A percentile compares a stretch with the other conserved stretches of the same genome.
Conservation (phyloP, 2,888 invertebrate species). For the Macrophya alboannulata region DNA sequence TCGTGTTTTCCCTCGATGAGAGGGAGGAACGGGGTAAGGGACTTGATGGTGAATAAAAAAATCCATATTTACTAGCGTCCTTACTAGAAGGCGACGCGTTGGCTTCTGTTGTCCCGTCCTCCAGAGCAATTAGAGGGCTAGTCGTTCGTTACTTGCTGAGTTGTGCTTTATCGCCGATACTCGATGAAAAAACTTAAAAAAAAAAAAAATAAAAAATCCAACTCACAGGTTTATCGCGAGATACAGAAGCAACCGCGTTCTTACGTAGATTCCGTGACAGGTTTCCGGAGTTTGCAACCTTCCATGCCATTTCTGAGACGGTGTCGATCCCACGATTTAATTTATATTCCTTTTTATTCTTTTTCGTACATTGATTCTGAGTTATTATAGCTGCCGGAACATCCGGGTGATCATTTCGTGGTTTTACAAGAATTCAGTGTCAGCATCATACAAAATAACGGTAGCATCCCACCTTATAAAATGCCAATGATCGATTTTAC, state of each 20-base stretch:
- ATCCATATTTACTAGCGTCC: slow-evolving; percentile 51
- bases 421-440: slow-evolving; percentile 29
- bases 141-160: slow-evolving; percentile 46
- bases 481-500: slow-evolving; percentile 66
- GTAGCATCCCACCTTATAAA: slow-evolving; percentile 62
- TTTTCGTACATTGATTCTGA: background rate
- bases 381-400: background rate
- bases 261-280: slow-evolving; percentile 47
- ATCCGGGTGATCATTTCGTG: background rate
- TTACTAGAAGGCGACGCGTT: slow-evolving; percentile 45
- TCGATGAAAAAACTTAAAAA: slow-evolving; percentile 46
- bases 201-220: background rate
- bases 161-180: slow-evolving; percentile 53
- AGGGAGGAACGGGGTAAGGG: slow-evolving; percentile 2
- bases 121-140: slow-evolving; percentile 50
- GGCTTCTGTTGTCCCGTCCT: slow-evolving; percentile 43
- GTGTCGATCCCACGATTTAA: background rate
- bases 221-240: slow-evolving; percentile 48
- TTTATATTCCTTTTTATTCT: background rate
- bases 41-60: slow-evolving; percentile 47
- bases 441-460: slow-evolving; percentile 42
- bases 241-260: slow-evolving; percentile 34
- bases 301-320: background rate
- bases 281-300: slow-evolving; percentile 18
- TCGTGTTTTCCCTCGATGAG: slow-evolving; percentile 24